Conservation (phyloP, 2,113 vertebrate genomes). For the Istiophorus platypterus region DNA sequence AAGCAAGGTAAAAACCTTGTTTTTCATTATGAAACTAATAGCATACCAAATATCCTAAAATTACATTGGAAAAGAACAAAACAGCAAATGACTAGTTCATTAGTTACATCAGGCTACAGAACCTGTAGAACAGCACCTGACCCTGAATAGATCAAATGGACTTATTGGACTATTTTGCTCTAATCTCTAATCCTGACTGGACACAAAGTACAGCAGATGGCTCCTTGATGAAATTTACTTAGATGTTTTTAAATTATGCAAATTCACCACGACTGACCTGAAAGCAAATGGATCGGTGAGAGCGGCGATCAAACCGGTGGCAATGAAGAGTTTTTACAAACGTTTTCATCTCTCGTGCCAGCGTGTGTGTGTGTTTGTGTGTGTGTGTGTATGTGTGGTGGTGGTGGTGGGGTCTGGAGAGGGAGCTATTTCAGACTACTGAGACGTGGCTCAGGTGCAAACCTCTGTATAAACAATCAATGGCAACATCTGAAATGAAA, state of each 20-base stretch:
- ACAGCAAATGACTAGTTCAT: conserved; percentile 12
- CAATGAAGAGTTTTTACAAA: conserved; percentile 21
- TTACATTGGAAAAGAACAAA: not conserved
- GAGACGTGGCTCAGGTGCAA: conserved; percentile 9
- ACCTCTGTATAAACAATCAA: conserved; percentile 22
- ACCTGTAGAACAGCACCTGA: not conserved
- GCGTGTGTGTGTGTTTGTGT: too few relatives aligned
- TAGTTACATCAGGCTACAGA: not conserved
- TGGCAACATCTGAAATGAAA: conserved; percentile 15
- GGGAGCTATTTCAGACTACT: conserved; percentile 28
- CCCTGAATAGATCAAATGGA: conserved; percentile 26
- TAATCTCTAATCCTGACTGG: conserved; percentile 46
- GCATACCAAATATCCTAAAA: not conserved
- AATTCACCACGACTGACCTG: conserved; percentile 50
- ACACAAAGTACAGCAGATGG: conserved; percentile 59
- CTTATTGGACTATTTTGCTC: conserved; percentile 37
- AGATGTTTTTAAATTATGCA: conserved; percentile 58
- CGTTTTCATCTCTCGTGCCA: conserved; percentile 26
- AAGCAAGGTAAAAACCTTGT: not conserved
- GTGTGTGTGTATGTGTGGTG: too few relatives aligned
- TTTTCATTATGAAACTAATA: conserved; percentile 12
- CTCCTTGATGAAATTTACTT: conserved; percentile 50
- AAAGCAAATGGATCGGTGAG: conserved; percentile 49
- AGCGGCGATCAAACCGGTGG: conserved; percentile 51
- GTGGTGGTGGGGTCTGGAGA: too few relatives aligned